Percentiles rank a stretch among this genome's conserved stretches.
Conservation (phyloP, 2,113 vertebrate species). For the Poeciliopsis occidentalis region DNA sequence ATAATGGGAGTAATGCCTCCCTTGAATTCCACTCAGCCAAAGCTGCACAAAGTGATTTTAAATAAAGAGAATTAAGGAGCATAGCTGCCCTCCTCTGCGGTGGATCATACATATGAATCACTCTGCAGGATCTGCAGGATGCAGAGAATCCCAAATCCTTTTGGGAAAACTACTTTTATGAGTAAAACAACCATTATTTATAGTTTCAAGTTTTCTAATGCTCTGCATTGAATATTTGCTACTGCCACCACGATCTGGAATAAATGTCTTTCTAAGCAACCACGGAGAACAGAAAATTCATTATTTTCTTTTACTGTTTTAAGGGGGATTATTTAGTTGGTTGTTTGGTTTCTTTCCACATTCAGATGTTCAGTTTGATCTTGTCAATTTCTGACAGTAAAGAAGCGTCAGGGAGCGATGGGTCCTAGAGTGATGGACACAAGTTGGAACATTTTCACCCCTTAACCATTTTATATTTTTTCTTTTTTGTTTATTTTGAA, state of each 20-base stretch:
- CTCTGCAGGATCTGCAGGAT: too few relatives aligned
- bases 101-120: neutral
- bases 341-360: too few relatives aligned
- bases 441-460: neutral
- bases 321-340: neutral
- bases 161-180: neutral
- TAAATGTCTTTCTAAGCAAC: neutral
- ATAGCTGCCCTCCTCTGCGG: neutral
- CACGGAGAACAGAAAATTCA: neutral
- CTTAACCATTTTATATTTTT: neutral
- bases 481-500: neutral
- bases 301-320: neutral
- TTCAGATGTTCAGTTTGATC: neutral
- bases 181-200: neutral
- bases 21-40: neutral
- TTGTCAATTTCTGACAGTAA: neutral
- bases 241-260: neutral
- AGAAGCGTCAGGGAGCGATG: neutral
- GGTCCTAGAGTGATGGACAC: too few relatives aligned
- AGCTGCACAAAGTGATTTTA: neutral
- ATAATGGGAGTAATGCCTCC: neutral
- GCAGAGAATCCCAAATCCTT: neutral
- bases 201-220: neutral
- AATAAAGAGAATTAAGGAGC: neutral
- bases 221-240: neutral